These are phyloP conservation scores for Myiopsitta monachus DNA, from an alignment of 2,113 vertebrate genomes.

Conservation along the genomic window DNA sequence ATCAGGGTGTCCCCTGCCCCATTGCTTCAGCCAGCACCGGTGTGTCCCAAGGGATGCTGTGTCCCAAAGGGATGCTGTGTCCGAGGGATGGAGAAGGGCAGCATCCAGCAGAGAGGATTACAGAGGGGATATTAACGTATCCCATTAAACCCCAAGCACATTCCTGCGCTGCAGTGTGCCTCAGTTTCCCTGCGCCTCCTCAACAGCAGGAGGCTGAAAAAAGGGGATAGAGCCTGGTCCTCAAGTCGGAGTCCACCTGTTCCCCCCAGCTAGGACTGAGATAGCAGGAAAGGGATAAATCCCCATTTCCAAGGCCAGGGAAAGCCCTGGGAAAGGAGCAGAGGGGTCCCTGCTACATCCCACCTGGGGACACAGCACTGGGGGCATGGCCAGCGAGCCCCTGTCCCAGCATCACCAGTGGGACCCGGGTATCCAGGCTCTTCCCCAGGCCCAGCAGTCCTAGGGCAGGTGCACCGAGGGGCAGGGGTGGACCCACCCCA, in stretches of 20 bases:
- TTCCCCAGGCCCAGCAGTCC: not conserved
- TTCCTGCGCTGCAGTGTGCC: not conserved
- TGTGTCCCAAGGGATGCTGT: not conserved
- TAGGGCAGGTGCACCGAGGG: not conserved
- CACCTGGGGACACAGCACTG: not conserved
- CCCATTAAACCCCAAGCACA: rapidly evolving
- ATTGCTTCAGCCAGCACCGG: rapidly evolving
- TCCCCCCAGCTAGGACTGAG: rapidly evolving
- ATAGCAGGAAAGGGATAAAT: not conserved
- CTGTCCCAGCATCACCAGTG: not conserved
- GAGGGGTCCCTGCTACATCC: not conserved
- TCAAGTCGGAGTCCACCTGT: not conserved
- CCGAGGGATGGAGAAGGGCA: not conserved
- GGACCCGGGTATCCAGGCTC: not conserved
- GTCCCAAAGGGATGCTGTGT: not conserved
- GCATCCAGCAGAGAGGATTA: not conserved
- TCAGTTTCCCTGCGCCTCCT: not conserved
- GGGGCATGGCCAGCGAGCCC: not conserved
- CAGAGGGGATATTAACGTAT: not conserved
- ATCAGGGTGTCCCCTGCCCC: not conserved
- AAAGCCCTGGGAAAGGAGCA: not conserved
- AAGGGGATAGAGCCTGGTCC: not conserved
- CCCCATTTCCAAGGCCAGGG: rapidly evolving
- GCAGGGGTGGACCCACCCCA: not conserved
- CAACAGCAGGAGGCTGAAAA: not conserved